phyloP scores from a whole-genome alignment of 2,797 vertebrate species.

The Labroides dimidiatus region DNA sequence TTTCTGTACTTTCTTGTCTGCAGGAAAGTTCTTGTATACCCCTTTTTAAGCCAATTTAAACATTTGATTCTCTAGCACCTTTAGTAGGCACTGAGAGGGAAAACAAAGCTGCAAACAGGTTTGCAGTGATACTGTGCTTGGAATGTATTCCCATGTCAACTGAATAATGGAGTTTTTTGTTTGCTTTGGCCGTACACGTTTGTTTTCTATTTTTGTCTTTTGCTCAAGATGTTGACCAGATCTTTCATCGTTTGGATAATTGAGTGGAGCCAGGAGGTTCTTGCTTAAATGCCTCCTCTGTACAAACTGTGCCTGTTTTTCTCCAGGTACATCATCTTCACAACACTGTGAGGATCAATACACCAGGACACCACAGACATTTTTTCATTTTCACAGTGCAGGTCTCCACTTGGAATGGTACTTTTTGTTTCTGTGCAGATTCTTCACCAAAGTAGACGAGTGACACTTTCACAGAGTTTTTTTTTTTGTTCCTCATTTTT shows the following conservation, averaged over 20 bases:
- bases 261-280: conserved; percentile 44
- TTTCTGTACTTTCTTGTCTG: conserved; percentile 53
- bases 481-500: conserved; percentile 73
- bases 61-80: conserved; percentile 64
- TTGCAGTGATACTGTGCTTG: conserved; percentile 45
- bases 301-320: conserved; percentile 38
- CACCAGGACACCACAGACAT: conserved; percentile 17
- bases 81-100: conserved; percentile 62
- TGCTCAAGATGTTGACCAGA: conserved; percentile 52
- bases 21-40: conserved; percentile 60
- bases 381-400: conserved; percentile 24
- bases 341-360: conserved; percentile 32
- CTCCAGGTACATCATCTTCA: conserved; percentile 17
- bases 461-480: conserved; percentile 58
- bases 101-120: conserved; percentile 62
- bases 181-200: conserved; percentile 58
- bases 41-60: conserved; percentile 75
- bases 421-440: conserved; percentile 37
- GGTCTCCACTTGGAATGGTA: conserved; percentile 24
- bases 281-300: conserved; percentile 52
- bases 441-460: conserved; percentile 48
- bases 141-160: conserved; percentile 64
- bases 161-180: conserved; percentile 55
- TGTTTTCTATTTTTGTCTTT: conserved; percentile 59
- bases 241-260: conserved; percentile 69